phyloP scores from a whole-genome alignment of 2,888 invertebrate genomes.

The Caenorhabditis japonica region DNA sequence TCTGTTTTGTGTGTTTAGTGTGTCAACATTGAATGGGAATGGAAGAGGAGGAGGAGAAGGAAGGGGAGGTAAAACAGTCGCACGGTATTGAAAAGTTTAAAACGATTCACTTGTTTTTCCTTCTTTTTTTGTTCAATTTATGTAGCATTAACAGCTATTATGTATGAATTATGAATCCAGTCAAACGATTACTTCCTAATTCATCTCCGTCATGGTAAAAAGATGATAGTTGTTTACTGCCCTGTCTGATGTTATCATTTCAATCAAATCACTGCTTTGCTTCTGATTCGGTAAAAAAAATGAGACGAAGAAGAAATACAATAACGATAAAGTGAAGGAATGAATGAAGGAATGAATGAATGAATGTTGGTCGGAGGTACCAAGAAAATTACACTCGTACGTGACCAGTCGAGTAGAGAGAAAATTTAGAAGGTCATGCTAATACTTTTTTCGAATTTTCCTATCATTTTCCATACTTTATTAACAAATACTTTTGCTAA shows the following conservation, averaged over 20 bases:
- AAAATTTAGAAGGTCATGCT: neutral
- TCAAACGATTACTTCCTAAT: no score
- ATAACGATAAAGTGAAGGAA: no score
- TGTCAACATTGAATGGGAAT: no score
- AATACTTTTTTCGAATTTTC: neutral
- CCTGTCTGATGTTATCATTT: constrained; percentile 12
- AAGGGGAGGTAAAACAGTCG: neutral
- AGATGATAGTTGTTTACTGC: constrained; percentile 16
- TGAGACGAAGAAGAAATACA: no score
- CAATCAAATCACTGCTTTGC: neutral
- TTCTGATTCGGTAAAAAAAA: no score
- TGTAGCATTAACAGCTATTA: no score
- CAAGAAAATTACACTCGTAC: neutral
- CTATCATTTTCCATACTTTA: neutral
- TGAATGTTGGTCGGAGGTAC: no score
- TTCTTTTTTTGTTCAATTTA: neutral
- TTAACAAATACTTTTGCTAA: neutral
- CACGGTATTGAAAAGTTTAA: neutral
- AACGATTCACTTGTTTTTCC: neutral
- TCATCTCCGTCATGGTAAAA: no score
- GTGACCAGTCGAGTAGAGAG: neutral
- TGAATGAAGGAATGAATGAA: no score
- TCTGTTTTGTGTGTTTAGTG: no score
- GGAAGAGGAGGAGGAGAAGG: neutral
- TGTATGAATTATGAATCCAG: no score